Conservation (phyloP, 2,888 invertebrate species). For the Epirrhoe tristata region DNA sequence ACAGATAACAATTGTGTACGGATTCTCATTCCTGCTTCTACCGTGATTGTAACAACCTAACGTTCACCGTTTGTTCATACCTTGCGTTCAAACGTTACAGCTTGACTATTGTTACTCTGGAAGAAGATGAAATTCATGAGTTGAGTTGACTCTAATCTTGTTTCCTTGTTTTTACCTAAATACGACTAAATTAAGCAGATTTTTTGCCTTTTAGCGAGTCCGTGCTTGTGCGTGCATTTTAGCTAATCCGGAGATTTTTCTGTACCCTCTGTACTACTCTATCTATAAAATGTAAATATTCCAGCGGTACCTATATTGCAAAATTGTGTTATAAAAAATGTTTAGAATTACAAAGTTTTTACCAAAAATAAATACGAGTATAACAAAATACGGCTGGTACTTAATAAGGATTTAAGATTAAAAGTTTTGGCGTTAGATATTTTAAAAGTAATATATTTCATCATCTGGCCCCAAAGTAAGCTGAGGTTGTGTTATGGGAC, state of each 20-base stretch:
- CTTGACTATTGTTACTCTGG: conserved; percentile 7
- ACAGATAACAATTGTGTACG: too few relatives aligned
- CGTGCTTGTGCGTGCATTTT: conserved; percentile 17
- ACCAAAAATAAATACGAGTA: not conserved
- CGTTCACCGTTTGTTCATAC: not conserved
- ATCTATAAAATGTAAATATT: conserved; percentile 25
- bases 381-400: too few relatives aligned
- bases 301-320: conserved; percentile 8
- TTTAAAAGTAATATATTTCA: too few relatives aligned
- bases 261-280: conserved; percentile 8
- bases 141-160: conserved; percentile 29
- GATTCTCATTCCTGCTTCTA: too few relatives aligned
- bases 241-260: conserved; percentile 12
- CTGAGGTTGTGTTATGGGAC: too few relatives aligned
- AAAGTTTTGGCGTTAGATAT: too few relatives aligned
- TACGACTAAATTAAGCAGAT: conserved; percentile 30
- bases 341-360: not conserved
- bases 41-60: not conserved
- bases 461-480: too few relatives aligned
- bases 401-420: too few relatives aligned
- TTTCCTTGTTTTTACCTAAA: conserved; percentile 34
- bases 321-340: conserved; percentile 5
- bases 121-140: conserved; percentile 25
- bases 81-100: not conserved
- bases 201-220: conserved; percentile 28